Percentiles rank a stretch among this genome's conserved stretches.
Evolutionary conservation across 2,888 invertebrate species (phyloP).

Genomic region (Netelia melanura): DNA sequence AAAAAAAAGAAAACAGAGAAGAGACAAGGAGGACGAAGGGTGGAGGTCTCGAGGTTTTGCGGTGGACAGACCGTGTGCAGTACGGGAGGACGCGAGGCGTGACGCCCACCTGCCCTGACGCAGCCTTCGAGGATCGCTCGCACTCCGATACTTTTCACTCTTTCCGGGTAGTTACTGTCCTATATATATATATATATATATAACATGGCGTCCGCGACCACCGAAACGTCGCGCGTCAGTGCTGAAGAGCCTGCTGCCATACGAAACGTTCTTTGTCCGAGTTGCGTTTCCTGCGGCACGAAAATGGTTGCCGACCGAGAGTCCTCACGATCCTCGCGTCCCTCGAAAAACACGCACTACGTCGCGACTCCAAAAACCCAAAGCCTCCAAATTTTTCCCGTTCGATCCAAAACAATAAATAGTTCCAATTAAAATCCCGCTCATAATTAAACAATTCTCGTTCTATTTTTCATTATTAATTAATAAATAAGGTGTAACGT

Average conservation of each 20-base stretch:
- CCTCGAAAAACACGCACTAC: not conserved
- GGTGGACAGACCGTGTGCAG: conserved; percentile 62
- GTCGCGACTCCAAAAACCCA: not conserved
- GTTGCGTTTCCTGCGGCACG: conserved; percentile 56
- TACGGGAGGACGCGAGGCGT: conserved; percentile 73
- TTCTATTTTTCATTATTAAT: too few species aligned
- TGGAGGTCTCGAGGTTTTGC: conserved; percentile 64
- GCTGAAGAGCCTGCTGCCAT: conserved; percentile 61
- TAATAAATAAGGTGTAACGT: not conserved
- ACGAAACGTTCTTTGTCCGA: conserved; percentile 57
- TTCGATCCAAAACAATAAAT: not conserved
- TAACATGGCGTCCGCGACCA: conserved; percentile 59
- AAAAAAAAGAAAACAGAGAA: not conserved
- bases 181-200: conserved; percentile 17
- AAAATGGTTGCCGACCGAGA: conserved; percentile 24
- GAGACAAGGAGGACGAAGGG: not conserved
- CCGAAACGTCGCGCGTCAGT: conserved; percentile 71
- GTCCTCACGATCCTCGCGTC: not conserved
- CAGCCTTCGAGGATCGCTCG: conserved; percentile 68
- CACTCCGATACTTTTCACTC: conserved; percentile 61
- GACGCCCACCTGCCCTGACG: conserved; percentile 78
- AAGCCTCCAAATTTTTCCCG: not conserved
- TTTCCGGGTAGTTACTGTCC: conserved; percentile 49
- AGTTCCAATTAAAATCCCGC: too few species aligned
- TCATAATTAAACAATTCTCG: too few species aligned